Percentiles rank a stretch among this genome's conserved stretches.
phyloP scores from a whole-genome alignment of 2,113 vertebrate genomes.

The Tiliqua scincoides region DNA sequence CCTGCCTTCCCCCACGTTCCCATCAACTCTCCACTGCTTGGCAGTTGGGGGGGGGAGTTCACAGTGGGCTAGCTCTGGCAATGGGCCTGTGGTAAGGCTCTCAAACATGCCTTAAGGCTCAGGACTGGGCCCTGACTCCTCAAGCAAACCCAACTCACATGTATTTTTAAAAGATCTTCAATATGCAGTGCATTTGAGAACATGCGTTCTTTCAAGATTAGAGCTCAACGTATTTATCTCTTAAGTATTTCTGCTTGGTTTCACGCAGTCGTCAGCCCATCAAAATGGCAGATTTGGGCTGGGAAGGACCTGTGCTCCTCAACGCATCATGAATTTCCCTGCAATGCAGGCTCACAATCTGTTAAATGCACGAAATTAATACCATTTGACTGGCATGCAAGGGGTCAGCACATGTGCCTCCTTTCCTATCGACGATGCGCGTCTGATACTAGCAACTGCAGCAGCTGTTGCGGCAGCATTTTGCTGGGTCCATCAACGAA shows the following conservation, averaged over 20 bases:
- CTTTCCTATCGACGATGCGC: background rate
- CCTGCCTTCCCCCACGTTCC: no score
- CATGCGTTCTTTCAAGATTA: no score
- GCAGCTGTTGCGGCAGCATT: slow-evolving; percentile 18
- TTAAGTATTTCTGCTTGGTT: background rate
- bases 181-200: background rate
- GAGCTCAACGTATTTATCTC: background rate
- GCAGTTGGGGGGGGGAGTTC: no score
- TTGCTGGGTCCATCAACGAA: background rate
- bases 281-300: background rate
- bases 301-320: background rate
- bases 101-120: no score
- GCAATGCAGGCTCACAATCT: background rate
- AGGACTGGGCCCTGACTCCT: no score
- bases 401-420: slow-evolving; percentile 14
- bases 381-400: background rate
- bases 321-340: background rate
- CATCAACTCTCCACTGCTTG: no score
- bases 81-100: no score
- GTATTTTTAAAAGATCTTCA: background rate
- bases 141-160: background rate
- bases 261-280: background rate
- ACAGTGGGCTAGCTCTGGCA: no score
- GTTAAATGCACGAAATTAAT: background rate
- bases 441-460: background rate